Evolutionary conservation across 2,113 vertebrate species (phyloP).

Genomic region (Marmota flaviventris): DNA sequence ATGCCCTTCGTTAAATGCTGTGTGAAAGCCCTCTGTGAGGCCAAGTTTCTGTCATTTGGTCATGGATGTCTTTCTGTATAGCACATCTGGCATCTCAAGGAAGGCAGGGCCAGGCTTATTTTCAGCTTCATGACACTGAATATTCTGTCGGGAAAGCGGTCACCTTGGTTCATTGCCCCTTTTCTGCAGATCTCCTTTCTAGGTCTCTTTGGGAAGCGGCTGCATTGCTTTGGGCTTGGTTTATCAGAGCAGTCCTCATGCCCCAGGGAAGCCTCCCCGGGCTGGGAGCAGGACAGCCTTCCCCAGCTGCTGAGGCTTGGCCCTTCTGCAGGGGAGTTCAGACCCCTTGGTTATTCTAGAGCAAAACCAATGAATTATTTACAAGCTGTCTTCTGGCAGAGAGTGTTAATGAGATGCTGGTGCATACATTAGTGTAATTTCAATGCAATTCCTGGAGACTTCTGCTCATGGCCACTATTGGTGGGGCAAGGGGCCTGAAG

Average conservation of each 20-base stretch:
- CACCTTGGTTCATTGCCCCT: background rate
- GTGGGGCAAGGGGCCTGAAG: background rate
- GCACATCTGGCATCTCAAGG: background rate
- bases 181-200: background rate
- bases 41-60: background rate
- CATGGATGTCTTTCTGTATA: fast-evolving
- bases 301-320: background rate
- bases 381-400: slow-evolving; percentile 50
- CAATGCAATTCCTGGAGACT: background rate
- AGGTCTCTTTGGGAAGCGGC: background rate
- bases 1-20: background rate
- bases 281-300: background rate
- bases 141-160: slow-evolving; percentile 3
- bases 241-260: slow-evolving; percentile 15
- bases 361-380: slow-evolving; percentile 72
- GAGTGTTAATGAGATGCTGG: slow-evolving; percentile 42
- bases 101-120: background rate
- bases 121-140: background rate
- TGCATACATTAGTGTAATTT: background rate
- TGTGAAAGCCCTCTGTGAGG: background rate
- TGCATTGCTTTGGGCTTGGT: background rate
- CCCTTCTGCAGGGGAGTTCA: slow-evolving; percentile 12
- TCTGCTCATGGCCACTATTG: background rate
- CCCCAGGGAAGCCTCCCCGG: background rate
- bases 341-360: slow-evolving; percentile 37